Base-by-base conservation (phyloP, 2,797 vertebrate species). In the Sparidentex hasta region DNA sequence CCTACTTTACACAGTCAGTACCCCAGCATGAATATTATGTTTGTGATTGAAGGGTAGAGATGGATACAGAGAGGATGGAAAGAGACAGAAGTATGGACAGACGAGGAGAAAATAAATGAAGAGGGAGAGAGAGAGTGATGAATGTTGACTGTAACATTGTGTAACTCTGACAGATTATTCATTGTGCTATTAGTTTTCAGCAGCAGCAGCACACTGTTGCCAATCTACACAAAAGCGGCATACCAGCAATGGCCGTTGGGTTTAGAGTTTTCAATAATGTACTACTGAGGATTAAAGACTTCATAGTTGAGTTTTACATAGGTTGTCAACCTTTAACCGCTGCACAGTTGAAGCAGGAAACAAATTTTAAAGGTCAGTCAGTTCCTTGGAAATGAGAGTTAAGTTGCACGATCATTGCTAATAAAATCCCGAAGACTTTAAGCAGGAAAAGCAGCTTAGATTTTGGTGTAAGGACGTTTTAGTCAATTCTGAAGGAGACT, bases 131-230 rank as follows among this genome's bases (percentile, higher is more conserved):
- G 65, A 81, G 71, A 85, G 76, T 89, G 90, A 94, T 93, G 82
- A 88, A 91, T 92, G 88, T 74, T 72, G 81, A 88, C 85, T 87
- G 84, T 90, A 90, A 93, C 88, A 86, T 92, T 91, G 91, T 93
- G 90, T 86, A 92, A 93, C 87, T 77, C 67, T 92, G 90, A 90
- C 90, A 83, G 85, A 91, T 94, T 91, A 91, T 94, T 90, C 90
- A 90, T 91, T 83, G 88, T 88, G 90, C 87, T 88, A 86, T 93
- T 90, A 86, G 68, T 93, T 92, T 93, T 93, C 92, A 92, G 83
- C 92, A 88, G 86, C 92, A 88, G 86, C 64, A 79, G 84, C 64
- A 83, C 70, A 58, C 65, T 13, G 78, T 90, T 93, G 93, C 94
- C 91, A 93, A 93, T 89, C 88, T 85, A 91, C 90, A 93, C 90